Base-by-base conservation (phyloP, 2,113 vertebrate species). In the Dicaeum eximium region DNA sequence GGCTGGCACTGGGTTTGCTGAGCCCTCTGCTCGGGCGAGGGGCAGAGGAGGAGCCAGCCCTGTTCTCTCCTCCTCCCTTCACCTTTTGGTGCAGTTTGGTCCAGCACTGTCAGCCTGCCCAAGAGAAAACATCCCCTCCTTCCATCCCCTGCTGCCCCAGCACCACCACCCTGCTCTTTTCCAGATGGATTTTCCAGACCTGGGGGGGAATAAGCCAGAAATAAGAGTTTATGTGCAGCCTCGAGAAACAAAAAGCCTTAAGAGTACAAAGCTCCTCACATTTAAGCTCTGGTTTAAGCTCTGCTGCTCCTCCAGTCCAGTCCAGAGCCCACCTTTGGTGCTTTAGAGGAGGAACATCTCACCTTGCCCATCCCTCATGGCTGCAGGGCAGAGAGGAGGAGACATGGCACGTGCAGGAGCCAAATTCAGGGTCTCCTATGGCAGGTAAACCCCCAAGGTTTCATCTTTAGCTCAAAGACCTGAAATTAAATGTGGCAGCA, bases 91-190 rank as follows among this genome's bases (percentile, higher is more conserved):
- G 21, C 5, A 14, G 30, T 80, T 88, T 48, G 74, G 31, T 27
- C 40, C 61, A 48, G 5, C 15, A 1, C 24, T n/a, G 58, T 23
- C 33, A 64, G 9, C 5, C 23, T 40, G 9, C 40, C 66, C 2
- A 0, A 70, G 54, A 58, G 15, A 33, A 81, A 80, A 15, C 0
- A 0, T 18, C 30, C 27, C 4, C 0, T 13, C 4, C 22, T 37
- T 5, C 20, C 56, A 45, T 3, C 18, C 24, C 45, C 25, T 47
- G 33, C 47, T 61, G 28, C 28, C 50, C 70, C 31, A 69, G 10
- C 16, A 17, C 1, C 22, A 54, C 12, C 47, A 37, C 9, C 44
- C 27, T 44, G 0, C 0, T 0, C n/a, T 27, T 31, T 58, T 66
- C 38, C 56, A 37, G 42, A 27, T 38, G 8, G 4, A 30, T 27